Evolutionary conservation across 2,888 invertebrate species (phyloP), one percentile per base, ranked within the genome.

Genomic region (Mactromeris polynyma): DNA sequence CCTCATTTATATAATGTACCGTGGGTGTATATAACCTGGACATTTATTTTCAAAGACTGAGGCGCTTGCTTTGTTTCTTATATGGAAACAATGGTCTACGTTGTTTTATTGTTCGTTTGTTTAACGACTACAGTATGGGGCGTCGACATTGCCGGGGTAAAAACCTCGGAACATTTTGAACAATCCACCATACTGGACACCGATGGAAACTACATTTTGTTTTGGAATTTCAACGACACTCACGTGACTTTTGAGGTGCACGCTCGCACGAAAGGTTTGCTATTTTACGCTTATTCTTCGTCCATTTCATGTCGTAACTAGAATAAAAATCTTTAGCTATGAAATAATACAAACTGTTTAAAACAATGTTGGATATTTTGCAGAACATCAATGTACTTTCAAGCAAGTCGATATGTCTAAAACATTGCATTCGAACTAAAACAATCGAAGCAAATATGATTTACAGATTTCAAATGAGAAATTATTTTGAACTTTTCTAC

Each of bases 261-360:
- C 40, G 92, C 88, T 11, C 88, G 85, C 69, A 92, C 91, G 6
- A 78, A 77, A 36, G 99, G 99, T 54, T 36, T 31, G 54, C 11
- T 36, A 46, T 33, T 33, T 33, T 54, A 42, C 4, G 42, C n/a
- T n/a, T n/a, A n/a, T n/a, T n/a, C n/a, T n/a, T n/a, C n/a, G n/a
- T n/a, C n/a, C n/a, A n/a, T n/a, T n/a, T n/a, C n/a, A n/a, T n/a
- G n/a, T n/a, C n/a, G n/a, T n/a, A n/a, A n/a, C n/a, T n/a, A n/a
- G n/a, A n/a, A n/a, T n/a, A n/a, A n/a, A n/a, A n/a, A n/a, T n/a
- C n/a, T n/a, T n/a, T n/a, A n/a, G n/a, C n/a, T n/a, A n/a, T n/a
- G n/a, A n/a, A n/a, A n/a, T n/a, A n/a, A n/a, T n/a, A n/a, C n/a
- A n/a, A n/a, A n/a, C n/a, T n/a, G n/a, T n/a, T n/a, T n/a, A n/a